phyloP scores from a whole-genome alignment of 2,797 vertebrate genomes.

The Anolis apletophallus region DNA sequence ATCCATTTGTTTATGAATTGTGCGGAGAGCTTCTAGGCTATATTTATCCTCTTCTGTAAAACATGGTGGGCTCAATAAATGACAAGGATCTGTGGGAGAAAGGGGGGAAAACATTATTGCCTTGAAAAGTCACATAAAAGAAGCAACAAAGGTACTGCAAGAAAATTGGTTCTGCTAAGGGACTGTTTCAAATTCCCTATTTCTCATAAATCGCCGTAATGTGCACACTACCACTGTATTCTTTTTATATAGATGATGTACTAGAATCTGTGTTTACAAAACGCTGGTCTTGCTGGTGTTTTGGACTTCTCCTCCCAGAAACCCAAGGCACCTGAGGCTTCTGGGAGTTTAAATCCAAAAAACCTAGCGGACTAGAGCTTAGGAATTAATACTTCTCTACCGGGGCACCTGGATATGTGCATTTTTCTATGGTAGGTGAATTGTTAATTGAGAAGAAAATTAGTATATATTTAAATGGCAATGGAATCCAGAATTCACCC shows the following conservation, averaged over 20 bases:
- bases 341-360: too few species aligned
- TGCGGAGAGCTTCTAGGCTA: slow-evolving; percentile 94
- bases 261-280: too few species aligned
- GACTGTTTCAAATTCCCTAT: too few species aligned
- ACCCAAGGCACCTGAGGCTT: too few species aligned
- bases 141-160: background rate
- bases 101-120: slow-evolving; percentile 35
- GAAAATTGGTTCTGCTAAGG: background rate
- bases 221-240: too few species aligned
- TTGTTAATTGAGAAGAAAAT: background rate
- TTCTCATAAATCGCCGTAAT: background rate
- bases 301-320: too few species aligned
- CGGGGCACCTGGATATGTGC: background rate
- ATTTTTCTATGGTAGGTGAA: background rate
- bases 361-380: too few species aligned
- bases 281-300: too few species aligned
- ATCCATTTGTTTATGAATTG: slow-evolving; percentile 98
- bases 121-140: background rate
- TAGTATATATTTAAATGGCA: background rate
- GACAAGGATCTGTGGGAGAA: slow-evolving; percentile 86
- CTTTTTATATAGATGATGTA: background rate
- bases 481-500: background rate
- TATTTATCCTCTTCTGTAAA: slow-evolving; percentile 92
- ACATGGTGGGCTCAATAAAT: slow-evolving; percentile 90
- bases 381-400: background rate